Percentiles rank a stretch among this genome's conserved stretches.
These are phyloP conservation scores for Mesorhabditis spiculigera DNA, from an alignment of 2,888 invertebrate genomes.

Conservation along the genomic window DNA sequence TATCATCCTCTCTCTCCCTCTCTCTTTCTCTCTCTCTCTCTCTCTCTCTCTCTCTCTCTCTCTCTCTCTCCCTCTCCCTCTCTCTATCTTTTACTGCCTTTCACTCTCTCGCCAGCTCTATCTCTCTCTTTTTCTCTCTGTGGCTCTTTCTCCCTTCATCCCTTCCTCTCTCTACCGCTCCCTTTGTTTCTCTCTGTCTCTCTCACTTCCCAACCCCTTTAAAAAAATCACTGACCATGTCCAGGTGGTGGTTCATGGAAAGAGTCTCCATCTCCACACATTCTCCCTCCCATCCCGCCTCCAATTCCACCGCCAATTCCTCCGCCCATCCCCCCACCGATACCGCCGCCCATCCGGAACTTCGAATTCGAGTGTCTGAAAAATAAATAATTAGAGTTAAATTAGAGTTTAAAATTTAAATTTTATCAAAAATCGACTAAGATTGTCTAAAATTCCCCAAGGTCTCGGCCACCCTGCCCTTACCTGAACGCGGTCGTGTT, in stretches of 20 bases:
- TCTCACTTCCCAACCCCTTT: not conserved
- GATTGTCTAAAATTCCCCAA: too few relatives aligned
- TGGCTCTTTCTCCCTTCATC: too few relatives aligned
- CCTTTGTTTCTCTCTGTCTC: not conserved
- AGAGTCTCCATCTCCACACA: not conserved
- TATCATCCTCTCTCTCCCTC: too few relatives aligned
- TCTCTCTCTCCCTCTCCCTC: too few relatives aligned
- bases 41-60: too few relatives aligned
- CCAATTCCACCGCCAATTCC: not conserved
- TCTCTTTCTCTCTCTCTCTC: too few relatives aligned
- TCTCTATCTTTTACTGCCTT: too few relatives aligned
- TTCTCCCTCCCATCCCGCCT: not conserved
- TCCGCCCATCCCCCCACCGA: not conserved
- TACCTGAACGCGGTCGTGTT: not conserved
- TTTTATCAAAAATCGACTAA: too few relatives aligned
- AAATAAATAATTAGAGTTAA: not conserved
- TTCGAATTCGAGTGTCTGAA: conserved; percentile 5
- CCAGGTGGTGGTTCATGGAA: not conserved
- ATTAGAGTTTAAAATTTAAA: too few relatives aligned
- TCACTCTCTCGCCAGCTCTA: too few relatives aligned
- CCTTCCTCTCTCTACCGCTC: too few relatives aligned
- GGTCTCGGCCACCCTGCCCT: not conserved
- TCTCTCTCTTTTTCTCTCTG: too few relatives aligned
- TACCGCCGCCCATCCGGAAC: not conserved
- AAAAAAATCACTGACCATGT: not conserved